Conservation (phyloP, 2,888 invertebrate genomes). For the Syrista parreyssii region DNA sequence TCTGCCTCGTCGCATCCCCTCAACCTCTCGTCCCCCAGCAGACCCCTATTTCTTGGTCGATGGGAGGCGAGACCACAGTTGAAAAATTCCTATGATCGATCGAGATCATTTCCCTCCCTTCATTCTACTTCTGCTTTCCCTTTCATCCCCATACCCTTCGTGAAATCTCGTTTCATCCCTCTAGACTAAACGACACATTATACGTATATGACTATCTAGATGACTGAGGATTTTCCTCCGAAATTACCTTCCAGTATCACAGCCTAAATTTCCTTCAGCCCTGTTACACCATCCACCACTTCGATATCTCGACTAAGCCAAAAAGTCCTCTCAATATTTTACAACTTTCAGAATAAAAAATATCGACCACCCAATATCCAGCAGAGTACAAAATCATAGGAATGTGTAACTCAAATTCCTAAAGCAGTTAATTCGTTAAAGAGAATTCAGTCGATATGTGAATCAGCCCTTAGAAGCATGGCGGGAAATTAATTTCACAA, state of each 20-base stretch:
- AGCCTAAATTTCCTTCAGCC: neutral
- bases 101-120: neutral
- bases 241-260: neutral
- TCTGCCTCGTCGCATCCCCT: neutral
- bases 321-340: neutral
- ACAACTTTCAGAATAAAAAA: neutral
- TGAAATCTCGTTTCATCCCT: neutral
- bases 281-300: neutral
- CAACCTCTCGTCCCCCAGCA: neutral
- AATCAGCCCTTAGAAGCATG: neutral
- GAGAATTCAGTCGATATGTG: neutral
- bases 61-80: neutral
- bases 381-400: neutral
- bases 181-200: neutral
- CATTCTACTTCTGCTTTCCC: neutral
- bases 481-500: neutral
- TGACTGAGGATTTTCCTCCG: neutral
- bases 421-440: neutral
- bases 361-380: no score
- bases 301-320: neutral
- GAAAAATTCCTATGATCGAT: neutral
- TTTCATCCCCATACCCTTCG: neutral
- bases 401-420: neutral
- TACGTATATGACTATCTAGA: neutral
- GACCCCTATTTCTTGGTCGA: neutral